A percentile compares a stretch with the other conserved stretches of the same genome.
phyloP scores from a whole-genome alignment of 2,113 vertebrate species.

The Ctenodactylus gundi region DNA sequence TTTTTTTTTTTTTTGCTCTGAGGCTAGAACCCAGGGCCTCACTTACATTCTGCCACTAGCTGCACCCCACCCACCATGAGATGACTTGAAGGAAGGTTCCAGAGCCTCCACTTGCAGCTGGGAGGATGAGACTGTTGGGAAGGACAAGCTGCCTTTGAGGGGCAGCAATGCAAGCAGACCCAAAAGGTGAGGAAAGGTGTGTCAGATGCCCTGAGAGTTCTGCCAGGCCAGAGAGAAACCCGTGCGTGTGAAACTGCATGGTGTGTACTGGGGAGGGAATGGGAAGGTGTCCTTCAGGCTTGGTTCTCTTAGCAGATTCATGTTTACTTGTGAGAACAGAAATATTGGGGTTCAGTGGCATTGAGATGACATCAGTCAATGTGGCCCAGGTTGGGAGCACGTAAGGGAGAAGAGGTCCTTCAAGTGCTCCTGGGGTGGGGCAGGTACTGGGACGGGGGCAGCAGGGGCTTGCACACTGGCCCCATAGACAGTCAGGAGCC shows the following conservation, averaged over 20 bases:
- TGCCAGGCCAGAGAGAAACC: not conserved
- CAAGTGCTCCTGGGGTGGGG: not conserved
- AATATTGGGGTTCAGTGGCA: not conserved
- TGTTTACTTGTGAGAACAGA: not conserved
- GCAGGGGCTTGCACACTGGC: not conserved
- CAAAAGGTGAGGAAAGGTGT: rapidly evolving
- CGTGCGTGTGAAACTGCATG: not conserved
- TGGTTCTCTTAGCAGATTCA: not conserved
- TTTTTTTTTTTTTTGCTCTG: not conserved
- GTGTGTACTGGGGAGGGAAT: too few relatives aligned
- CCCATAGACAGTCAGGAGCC: not conserved
- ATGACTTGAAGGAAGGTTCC: not conserved
- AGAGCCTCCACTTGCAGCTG: not conserved
- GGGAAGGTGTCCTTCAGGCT: not conserved
- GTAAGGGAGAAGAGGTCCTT: not conserved
- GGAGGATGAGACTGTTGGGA: too few relatives aligned
- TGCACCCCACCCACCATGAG: not conserved
- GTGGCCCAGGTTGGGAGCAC: not conserved
- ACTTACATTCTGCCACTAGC: not conserved
- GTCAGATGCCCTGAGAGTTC: not conserved
- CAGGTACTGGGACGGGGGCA: not conserved
- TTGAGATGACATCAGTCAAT: not conserved
- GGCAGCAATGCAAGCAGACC: rapidly evolving
- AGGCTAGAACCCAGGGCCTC: not conserved
- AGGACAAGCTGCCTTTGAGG: not conserved